phyloP scores from a whole-genome alignment of 2,888 invertebrate genomes.

The Dryococelus australis region DNA sequence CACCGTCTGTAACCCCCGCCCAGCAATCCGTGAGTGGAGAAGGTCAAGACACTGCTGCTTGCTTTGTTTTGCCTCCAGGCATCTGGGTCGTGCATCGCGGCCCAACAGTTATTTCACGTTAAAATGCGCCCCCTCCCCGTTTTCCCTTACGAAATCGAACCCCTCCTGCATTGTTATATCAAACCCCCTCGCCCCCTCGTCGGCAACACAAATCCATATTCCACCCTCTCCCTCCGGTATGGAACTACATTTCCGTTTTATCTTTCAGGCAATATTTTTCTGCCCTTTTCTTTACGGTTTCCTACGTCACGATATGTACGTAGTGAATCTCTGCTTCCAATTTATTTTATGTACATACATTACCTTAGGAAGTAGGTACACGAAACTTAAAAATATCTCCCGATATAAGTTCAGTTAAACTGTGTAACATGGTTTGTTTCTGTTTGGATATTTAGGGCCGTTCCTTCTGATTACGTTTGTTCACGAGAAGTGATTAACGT shows the following conservation, averaged over 20 bases:
- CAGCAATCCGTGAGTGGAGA: background rate
- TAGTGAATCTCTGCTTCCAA: background rate
- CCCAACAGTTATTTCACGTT: background rate
- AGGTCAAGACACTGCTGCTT: background rate
- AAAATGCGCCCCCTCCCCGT: background rate
- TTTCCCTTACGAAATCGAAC: background rate
- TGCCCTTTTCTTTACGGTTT: background rate
- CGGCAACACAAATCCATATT: background rate
- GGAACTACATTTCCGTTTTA: background rate
- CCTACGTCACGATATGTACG: background rate
- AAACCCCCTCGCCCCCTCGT: too few relatives aligned
- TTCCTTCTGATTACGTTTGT: too few relatives aligned
- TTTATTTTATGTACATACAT: background rate
- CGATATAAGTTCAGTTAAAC: too few relatives aligned
- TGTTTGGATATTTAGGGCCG: too few relatives aligned
- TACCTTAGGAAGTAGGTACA: background rate
- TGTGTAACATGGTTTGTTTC: too few relatives aligned
- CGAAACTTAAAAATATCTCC: too few relatives aligned
- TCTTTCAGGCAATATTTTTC: background rate
- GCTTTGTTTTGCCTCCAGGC: background rate
- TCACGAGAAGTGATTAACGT: too few relatives aligned
- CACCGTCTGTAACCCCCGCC: too few relatives aligned
- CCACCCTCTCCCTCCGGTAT: background rate
- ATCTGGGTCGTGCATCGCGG: background rate
- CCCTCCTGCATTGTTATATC: background rate